Conservation (phyloP, 2,113 vertebrate genomes). For the Gadus macrocephalus region DNA sequence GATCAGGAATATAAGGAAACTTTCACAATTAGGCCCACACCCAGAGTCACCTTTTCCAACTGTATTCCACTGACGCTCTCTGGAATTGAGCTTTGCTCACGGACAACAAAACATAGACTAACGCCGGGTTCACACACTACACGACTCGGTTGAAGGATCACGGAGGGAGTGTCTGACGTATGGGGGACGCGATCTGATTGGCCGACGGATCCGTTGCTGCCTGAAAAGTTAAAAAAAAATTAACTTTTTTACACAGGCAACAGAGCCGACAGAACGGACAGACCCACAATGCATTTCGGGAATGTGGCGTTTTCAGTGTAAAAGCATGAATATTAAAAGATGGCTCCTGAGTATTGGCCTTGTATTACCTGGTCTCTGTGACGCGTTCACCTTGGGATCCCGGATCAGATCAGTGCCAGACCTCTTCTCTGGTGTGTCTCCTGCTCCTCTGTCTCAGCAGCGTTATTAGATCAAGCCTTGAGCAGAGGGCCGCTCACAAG, state of each 20-base stretch:
- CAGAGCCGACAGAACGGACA: no score
- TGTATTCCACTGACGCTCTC: constrained; percentile 43
- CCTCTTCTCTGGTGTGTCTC: neutral
- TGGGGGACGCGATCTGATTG: no score
- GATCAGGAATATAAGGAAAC: constrained; percentile 9
- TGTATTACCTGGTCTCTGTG: constrained; percentile 6
- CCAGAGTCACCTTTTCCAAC: constrained; percentile 32
- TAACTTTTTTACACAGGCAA: no score
- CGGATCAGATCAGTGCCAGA: constrained; percentile 20
- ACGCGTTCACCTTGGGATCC: neutral
- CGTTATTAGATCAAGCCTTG: constrained; percentile 14
- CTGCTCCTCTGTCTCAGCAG: constrained; percentile 3
- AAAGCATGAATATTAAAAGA: constrained; percentile 7
- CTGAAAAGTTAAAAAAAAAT: no score
- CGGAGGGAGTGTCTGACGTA: no score
- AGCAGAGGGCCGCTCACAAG: constrained; percentile 22
- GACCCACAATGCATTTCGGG: no score
- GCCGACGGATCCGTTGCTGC: no score
- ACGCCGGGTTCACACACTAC: no score
- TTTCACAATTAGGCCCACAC: neutral
- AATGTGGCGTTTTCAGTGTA: neutral
- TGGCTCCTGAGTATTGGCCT: constrained; percentile 8
- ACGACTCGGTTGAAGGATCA: no score
- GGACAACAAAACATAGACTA: constrained; percentile 3
- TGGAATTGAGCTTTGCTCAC: constrained; percentile 25